These are phyloP conservation scores for Cepphus grylle DNA, from an alignment of 2,113 vertebrate genomes.

Conservation along the genomic window DNA sequence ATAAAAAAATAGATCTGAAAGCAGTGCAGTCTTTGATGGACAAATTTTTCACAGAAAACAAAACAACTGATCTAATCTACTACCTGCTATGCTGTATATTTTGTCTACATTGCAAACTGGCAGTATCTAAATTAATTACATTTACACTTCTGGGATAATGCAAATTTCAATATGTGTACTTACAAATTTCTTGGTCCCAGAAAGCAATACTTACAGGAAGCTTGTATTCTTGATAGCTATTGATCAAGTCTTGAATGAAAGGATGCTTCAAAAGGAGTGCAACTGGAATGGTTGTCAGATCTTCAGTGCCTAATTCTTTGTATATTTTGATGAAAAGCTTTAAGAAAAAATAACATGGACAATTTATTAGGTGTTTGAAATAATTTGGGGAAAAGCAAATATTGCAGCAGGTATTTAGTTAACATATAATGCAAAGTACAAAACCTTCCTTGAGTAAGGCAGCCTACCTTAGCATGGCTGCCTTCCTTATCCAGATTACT, in stretches of 20 bases:
- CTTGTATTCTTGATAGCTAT: constrained; percentile 70
- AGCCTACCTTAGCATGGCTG: constrained; percentile 74
- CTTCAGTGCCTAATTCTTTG: constrained; percentile 72
- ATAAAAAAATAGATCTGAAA: neutral
- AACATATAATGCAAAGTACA: neutral
- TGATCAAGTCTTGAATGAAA: constrained; percentile 78
- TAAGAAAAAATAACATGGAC: neutral
- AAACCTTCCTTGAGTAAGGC: neutral
- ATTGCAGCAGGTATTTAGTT: neutral
- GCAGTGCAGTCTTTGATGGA: neutral
- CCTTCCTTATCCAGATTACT: constrained; percentile 19
- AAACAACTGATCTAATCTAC: neutral
- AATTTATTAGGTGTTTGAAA: neutral
- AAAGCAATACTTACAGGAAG: constrained; percentile 78
- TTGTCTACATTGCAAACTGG: neutral
- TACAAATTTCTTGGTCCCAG: neutral
- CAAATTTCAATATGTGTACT: neutral
- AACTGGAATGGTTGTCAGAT: constrained; percentile 72
- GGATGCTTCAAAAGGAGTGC: constrained; percentile 79
- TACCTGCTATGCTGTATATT: neutral
- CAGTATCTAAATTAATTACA: neutral
- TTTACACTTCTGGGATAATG: neutral
- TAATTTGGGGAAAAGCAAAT: neutral
- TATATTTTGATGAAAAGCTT: constrained; percentile 76
- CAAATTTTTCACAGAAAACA: neutral